phyloP scores from a whole-genome alignment of 2,113 vertebrate species.

The Hippocampus mohnikei region DNA sequence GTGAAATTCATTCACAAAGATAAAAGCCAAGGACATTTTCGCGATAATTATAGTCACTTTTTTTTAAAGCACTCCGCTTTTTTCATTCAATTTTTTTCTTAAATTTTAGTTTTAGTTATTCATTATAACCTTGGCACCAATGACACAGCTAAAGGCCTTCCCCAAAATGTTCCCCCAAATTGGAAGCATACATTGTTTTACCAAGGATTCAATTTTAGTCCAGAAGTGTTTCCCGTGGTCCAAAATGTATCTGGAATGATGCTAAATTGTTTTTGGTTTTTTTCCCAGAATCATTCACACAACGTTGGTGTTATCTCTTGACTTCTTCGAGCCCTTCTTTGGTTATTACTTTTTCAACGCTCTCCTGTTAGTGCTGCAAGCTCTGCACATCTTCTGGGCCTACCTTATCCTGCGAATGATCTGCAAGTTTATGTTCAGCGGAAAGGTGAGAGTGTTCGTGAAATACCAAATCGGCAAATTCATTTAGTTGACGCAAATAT shows the following conservation, averaged over 20 bases:
- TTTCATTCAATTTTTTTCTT: too few species aligned
- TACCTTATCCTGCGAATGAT: constrained; percentile 87
- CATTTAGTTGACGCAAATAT: not conserved
- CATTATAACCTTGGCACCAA: too few species aligned
- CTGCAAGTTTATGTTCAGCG: constrained; percentile 76
- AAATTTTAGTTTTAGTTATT: too few species aligned
- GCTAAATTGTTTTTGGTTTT: constrained; percentile 9
- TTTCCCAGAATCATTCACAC: constrained; percentile 76
- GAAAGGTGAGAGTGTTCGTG: constrained; percentile 73
- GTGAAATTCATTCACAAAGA: too few species aligned
- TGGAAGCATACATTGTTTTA: not conserved
- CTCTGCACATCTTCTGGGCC: constrained; percentile 90
- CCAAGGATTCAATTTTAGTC: too few species aligned
- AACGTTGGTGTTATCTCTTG: constrained; percentile 76
- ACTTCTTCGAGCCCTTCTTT: constrained; percentile 77
- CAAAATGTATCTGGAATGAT: not conserved
- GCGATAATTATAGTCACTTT: too few species aligned
- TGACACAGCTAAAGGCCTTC: too few species aligned
- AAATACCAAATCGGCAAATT: not conserved
- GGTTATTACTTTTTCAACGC: constrained; percentile 87
- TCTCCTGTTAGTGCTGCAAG: constrained; percentile 80
- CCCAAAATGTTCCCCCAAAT: not conserved
- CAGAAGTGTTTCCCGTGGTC: too few species aligned
- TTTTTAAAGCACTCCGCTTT: too few species aligned
- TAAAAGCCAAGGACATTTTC: too few species aligned